Evolutionary conservation across 1,140 invertebrate species (phyloP).

Genomic region (Drepana arcuata): DNA sequence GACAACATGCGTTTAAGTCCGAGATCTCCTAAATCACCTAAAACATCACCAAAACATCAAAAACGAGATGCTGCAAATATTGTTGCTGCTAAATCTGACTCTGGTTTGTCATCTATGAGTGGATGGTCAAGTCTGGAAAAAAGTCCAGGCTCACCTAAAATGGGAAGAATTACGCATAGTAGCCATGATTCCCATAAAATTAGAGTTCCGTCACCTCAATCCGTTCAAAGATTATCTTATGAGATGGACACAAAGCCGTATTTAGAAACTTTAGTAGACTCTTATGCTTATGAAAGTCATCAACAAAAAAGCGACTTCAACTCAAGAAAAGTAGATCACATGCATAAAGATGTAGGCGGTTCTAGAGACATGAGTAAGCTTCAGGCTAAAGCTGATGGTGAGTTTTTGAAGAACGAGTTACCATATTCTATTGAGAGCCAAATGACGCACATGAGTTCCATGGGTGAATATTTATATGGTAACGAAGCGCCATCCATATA

Average conservation of each 20-base stretch:
- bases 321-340: conserved; percentile 27
- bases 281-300: conserved; percentile 45
- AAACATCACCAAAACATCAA: conserved; percentile 81
- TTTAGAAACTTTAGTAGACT: conserved; percentile 62
- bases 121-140: conserved; percentile 88
- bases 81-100: conserved; percentile 84
- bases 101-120: conserved; percentile 88
- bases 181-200: conserved; percentile 53
- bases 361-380: conserved; percentile 42
- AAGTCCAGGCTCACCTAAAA: conserved; percentile 81
- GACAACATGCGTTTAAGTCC: conserved; percentile 76
- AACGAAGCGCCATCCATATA: conserved; percentile 81
- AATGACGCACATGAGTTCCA: conserved; percentile 39
- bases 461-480: conserved; percentile 73
- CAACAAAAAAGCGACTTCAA: conserved; percentile 37
- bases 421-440: conserved; percentile 33
- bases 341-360: conserved; percentile 26
- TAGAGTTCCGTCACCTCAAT: conserved; percentile 49
- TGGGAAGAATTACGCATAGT: conserved; percentile 41
- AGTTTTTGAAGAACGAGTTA: conserved; percentile 42
- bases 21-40: conserved; percentile 81
- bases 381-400: conserved; percentile 41
- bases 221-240: conserved; percentile 44
- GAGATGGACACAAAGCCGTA: conserved; percentile 57
- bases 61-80: conserved; percentile 77